Conservation (phyloP, 1,140 invertebrate species). For the Drosophila sproati region DNA sequence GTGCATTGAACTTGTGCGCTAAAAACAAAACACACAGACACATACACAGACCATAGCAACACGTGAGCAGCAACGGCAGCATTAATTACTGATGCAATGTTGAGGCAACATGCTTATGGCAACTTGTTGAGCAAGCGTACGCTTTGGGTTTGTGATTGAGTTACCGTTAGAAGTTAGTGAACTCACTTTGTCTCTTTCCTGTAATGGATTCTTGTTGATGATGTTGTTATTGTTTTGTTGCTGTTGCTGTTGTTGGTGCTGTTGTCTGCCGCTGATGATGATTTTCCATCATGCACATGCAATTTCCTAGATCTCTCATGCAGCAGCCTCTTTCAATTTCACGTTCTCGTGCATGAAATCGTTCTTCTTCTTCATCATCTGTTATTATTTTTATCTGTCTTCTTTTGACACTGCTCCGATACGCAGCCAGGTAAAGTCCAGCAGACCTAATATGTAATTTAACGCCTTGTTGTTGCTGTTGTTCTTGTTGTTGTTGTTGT, state of each 20-base stretch:
- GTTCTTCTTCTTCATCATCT: slow-evolving; percentile 33
- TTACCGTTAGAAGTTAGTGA: slow-evolving; percentile 69
- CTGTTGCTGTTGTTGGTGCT: slow-evolving; percentile 39
- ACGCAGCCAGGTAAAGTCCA: slow-evolving; percentile 20
- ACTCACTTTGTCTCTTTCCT: slow-evolving; percentile 16
- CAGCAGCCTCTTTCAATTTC: slow-evolving; percentile 25
- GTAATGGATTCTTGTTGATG: slow-evolving; percentile 48
- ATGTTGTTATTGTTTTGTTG: slow-evolving; percentile 25
- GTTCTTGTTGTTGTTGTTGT: slow-evolving; percentile 24
- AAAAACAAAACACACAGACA: slow-evolving; percentile 45
- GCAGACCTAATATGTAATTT: slow-evolving; percentile 71
- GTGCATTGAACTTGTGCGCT: slow-evolving; percentile 76
- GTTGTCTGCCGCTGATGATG: slow-evolving; percentile 12
- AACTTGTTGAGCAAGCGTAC: slow-evolving; percentile 46
- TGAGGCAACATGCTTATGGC: slow-evolving; percentile 74
- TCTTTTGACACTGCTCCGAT: slow-evolving; percentile 62
- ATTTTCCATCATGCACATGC: slow-evolving; percentile 64
- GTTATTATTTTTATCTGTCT: slow-evolving; percentile 42
- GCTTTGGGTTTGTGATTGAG: background rate
- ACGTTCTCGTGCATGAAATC: slow-evolving; percentile 73
- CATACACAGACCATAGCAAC: slow-evolving; percentile 37
- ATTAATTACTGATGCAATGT: slow-evolving; percentile 75
- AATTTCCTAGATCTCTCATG: slow-evolving; percentile 65
- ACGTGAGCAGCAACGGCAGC: slow-evolving; percentile 48
- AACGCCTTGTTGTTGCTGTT: slow-evolving; percentile 42